These are phyloP conservation scores for Epinotia brunnichana DNA, from an alignment of 2,888 invertebrate species.

Conservation along the genomic window DNA sequence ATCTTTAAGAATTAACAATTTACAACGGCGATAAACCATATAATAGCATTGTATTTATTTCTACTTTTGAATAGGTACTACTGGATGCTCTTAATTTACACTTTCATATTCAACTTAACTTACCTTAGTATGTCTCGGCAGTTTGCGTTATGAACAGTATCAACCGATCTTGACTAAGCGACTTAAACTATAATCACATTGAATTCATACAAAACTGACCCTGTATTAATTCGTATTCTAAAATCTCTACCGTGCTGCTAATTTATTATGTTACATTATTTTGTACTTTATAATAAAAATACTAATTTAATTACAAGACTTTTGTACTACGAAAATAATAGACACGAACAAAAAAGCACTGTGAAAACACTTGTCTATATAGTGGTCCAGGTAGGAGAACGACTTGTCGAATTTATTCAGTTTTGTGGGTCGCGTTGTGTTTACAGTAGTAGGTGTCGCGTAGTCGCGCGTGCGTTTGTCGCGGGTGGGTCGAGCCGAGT, in stretches of 20 bases:
- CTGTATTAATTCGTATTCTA: constrained; percentile 82
- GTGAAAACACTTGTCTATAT: constrained; percentile 70
- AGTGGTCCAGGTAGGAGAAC: constrained; percentile 83
- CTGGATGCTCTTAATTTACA: background rate
- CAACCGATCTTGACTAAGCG: constrained; percentile 67
- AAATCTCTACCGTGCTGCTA: constrained; percentile 73
- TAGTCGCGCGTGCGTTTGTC: constrained; percentile 51
- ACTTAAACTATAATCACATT: constrained; percentile 84
- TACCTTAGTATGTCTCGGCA: constrained; percentile 75
- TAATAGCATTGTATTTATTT: background rate
- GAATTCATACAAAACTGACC: constrained; percentile 84
- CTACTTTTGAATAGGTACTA: background rate
- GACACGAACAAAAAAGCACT: constrained; percentile 40
- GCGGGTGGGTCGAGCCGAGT: constrained; percentile 54
- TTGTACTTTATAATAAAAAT: constrained; percentile 82
- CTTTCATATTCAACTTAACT: constrained; percentile 49
- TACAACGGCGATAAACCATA: background rate
- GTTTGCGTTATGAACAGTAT: constrained; percentile 76
- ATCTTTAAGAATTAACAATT: background rate
- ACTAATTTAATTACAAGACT: constrained; percentile 71
- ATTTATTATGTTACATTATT: constrained; percentile 71
- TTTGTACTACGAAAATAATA: constrained; percentile 77
- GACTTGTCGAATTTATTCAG: constrained; percentile 84
- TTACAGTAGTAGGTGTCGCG: constrained; percentile 64
- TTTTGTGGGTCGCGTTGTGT: constrained; percentile 73